Base-by-base conservation (phyloP, 2,113 vertebrate genomes). In the Gnathonemus echidnorhynchus region DNA sequence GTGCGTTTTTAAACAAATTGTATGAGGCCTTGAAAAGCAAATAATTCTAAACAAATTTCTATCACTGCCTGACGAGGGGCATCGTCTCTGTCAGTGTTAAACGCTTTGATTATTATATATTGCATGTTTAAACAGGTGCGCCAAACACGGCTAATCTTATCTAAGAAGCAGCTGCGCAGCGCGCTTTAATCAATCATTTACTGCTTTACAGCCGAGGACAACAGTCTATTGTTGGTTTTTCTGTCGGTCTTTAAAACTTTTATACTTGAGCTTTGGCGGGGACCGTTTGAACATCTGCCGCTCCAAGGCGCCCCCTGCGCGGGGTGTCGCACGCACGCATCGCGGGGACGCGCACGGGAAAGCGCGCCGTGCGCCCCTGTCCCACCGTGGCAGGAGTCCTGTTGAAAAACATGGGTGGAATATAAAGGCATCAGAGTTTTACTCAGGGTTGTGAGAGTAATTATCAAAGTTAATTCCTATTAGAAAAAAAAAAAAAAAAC, bases 141-240 rank as follows among this genome's bases (percentile, higher is more conserved):
- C 80, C 80, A 88, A 58, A 86, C 83, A 86, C 48, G 35, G 35
- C 88, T 91, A 91, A 91, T 91, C 90, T 91, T 91, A 91, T 91
- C 88, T 45, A 80, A 87, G n/a, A 53, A 89, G 53, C 90, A 91
- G 90, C 88, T 91, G 90, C 90, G 6, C 3, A 91, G 88, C 88
- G 80, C 39, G 52, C 9, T 53, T 52, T 45, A 50, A 85, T 91
- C 83, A 91, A 91, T 91, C 88, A 89, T 91, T 91, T 49, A 91
- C 88, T 83, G 85, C 52, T 74, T 89, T 85, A 86, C 93, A 92
- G 93, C 95, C 92, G 93, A 56, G 52, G 45, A 56, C 90, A 90
- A 90, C 48, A 77, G 48, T 62, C 87, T 70, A 87, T 90, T 90
- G 89, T 90, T 87, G 58, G 84, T 50, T 45, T 39, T 89, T 89